Evolutionary conservation across 2,113 vertebrate species (phyloP), one percentile per base, ranked within the genome.

Genomic region (Heteronetta atricapilla): DNA sequence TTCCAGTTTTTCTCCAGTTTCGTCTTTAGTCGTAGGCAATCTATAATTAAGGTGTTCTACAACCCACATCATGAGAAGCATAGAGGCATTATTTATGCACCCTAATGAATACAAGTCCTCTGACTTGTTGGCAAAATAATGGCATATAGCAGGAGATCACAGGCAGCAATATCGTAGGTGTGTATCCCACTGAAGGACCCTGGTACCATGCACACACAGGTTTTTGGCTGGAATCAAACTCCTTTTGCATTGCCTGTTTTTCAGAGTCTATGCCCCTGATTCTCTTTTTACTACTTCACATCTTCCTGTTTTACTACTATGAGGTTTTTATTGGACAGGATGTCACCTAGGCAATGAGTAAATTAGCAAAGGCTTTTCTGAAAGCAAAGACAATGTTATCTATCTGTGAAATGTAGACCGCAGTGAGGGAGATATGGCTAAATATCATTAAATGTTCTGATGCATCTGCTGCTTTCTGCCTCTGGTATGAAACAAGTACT

Each of bases 41-140:
- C 75, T 73, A 70, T 82, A 94, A 78, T 86, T 90, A 91, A 25
- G 59, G 34, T 52, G 7, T 91, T 92, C 74, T n/a, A 67, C 59
- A 87, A 29, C 46, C 20, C 52, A 88, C 58, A 44, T 76, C 26
- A 26, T 22, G 50, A 82, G 68, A 82, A 58, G 18, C 1, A 0
- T 56, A 44, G 82, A 64, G 81, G 36, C 2, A 0, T 82, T 91
- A 25, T 38, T 82, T 58, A 82, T 66, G 34, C 44, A 64, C 42
- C 48, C 59, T 88, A 53, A 55, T 85, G 50, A 85, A 82, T 64
- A 14, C 73, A 77, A 50, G 46, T 74, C 59, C 40, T 59, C 1
- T 83, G 72, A 63, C 31, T 69, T 90, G 60, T 90, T 92, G 94
- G 55, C 72, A 83, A 88, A 94, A 82, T 34, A 82, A 11, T 66